These are phyloP conservation scores for Caenorhabditis parvicauda DNA, from an alignment of 2,888 invertebrate species.

Conservation along the genomic window DNA sequence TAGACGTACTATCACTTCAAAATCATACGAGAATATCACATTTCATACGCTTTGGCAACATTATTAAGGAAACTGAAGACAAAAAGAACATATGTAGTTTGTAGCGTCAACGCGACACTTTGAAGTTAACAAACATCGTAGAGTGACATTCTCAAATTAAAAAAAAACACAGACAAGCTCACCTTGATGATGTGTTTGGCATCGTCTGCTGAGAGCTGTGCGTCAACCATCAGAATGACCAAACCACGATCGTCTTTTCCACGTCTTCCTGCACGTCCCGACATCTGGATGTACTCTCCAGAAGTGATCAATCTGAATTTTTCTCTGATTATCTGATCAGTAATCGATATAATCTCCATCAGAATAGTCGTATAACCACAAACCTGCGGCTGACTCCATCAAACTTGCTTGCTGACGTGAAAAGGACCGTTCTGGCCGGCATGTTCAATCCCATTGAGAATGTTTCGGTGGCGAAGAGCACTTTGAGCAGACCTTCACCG, in stretches of 20 bases:
- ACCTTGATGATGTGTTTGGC: conserved; percentile 69
- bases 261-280: conserved; percentile 93
- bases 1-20: too few relatives aligned
- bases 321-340: background rate
- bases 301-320: conserved; percentile 66
- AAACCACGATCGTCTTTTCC: conserved; percentile 86
- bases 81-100: too few relatives aligned
- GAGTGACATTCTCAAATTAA: too few relatives aligned
- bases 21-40: too few relatives aligned
- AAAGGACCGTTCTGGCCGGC: conserved; percentile 98
- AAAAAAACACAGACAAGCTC: too few relatives aligned
- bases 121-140: too few relatives aligned
- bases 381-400: conserved; percentile 93
- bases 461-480: conserved; percentile 96
- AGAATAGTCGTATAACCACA: too few relatives aligned
- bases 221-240: conserved; percentile 96
- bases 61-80: too few relatives aligned
- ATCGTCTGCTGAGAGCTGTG: conserved; percentile 75
- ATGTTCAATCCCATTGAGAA: conserved; percentile 99
- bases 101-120: too few relatives aligned
- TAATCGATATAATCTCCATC: background rate
- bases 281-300: conserved; percentile 99
- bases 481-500: conserved; percentile 92
- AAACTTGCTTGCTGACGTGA: conserved; percentile 90
- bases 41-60: too few relatives aligned